These are phyloP conservation scores for Agrochola lychnidis DNA, from an alignment of 2,888 invertebrate species.

Conservation along the genomic window DNA sequence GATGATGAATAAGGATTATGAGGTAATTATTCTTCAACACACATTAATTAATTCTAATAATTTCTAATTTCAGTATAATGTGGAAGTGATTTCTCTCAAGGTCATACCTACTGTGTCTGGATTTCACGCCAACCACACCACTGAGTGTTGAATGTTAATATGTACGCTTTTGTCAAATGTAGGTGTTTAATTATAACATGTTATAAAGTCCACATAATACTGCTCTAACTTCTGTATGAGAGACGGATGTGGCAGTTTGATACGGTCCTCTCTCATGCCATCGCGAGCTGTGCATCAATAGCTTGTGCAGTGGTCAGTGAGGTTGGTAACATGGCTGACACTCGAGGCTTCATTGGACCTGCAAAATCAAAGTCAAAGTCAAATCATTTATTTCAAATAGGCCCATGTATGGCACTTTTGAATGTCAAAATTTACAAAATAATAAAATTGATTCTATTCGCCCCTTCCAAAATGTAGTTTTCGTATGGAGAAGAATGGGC, in stretches of 20 bases:
- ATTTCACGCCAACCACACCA: not conserved
- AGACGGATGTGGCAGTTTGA: not conserved
- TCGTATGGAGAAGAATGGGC: no score
- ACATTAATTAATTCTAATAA: not conserved
- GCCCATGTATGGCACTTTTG: no score
- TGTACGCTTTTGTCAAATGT: not conserved
- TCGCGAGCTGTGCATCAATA: not conserved
- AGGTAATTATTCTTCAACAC: not conserved
- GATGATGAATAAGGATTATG: not conserved
- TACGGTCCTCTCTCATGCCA: not conserved
- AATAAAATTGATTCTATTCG: no score
- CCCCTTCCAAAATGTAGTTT: no score
- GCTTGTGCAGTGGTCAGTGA: not conserved
- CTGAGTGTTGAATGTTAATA: not conserved
- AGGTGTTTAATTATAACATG: not conserved
- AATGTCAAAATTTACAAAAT: no score
- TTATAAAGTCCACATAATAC: not conserved
- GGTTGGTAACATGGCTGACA: not conserved
- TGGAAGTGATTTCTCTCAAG: not conserved
- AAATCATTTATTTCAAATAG: no score
- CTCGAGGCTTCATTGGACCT: not conserved
- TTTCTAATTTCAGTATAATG: not conserved
- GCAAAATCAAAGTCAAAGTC: no score
- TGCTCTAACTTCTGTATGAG: not conserved
- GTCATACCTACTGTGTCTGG: not conserved